Evolutionary conservation across 1,140 invertebrate genomes (phyloP).

Genomic region (Dreissena polymorpha): DNA sequence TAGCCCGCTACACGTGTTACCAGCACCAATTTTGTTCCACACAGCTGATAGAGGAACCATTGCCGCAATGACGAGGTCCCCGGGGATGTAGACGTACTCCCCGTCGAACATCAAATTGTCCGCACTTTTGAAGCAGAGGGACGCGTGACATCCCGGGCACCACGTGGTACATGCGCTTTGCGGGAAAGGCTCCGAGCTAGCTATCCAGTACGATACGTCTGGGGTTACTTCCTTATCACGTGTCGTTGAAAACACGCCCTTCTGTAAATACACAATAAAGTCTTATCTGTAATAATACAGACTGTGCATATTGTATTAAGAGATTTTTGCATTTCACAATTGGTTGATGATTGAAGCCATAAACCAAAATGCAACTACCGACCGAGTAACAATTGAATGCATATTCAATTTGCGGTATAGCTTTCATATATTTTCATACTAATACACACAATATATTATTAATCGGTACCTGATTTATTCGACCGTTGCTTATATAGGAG

Average conservation of each 20-base stretch:
- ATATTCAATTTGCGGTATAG: neutral
- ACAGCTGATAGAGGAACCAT: constrained; percentile 87
- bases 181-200: neutral
- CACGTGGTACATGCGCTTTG: constrained; percentile 37
- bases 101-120: neutral
- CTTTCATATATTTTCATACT: neutral
- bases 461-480: neutral
- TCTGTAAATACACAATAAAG: too few species aligned
- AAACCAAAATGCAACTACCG: neutral
- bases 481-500: neutral
- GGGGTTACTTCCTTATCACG: neutral
- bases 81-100: constrained; percentile 71
- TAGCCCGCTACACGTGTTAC: constrained; percentile 82
- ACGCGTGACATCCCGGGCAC: constrained; percentile 58
- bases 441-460: neutral
- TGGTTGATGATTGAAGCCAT: neutral
- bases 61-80: constrained; percentile 88
- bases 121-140: constrained; percentile 12
- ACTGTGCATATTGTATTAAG: neutral
- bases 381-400: neutral
- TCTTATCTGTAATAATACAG: neutral
- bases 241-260: neutral
- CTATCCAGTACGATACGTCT: neutral
- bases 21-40: constrained; percentile 62
- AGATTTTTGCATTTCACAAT: neutral